These are phyloP conservation scores for Drosophila sordidula DNA, from an alignment of 2,888 invertebrate species.

Conservation along the genomic window DNA sequence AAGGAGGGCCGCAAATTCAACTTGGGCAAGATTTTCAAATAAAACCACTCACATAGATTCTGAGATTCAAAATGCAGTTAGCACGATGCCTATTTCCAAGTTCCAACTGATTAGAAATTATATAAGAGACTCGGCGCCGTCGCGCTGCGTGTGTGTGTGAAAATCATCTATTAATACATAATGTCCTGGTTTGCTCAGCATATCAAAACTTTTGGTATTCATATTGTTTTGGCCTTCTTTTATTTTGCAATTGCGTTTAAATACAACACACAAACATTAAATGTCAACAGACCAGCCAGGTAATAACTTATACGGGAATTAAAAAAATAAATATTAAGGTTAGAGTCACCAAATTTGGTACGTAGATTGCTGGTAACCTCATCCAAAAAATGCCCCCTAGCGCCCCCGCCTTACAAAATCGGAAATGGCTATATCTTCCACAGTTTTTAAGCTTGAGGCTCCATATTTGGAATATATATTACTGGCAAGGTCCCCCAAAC, in stretches of 20 bases:
- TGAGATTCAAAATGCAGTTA: conserved; percentile 60
- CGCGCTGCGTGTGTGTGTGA: conserved; percentile 49
- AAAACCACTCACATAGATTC: conserved; percentile 69
- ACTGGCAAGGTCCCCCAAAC: no score
- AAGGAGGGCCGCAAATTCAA: conserved; percentile 96
- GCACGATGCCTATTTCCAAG: conserved; percentile 62
- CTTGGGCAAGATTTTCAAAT: conserved; percentile 99
- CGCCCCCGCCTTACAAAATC: no score
- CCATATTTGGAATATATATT: no score
- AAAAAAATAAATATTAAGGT: conserved; percentile 50
- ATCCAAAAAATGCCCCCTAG: no score
- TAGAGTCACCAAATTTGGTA: no score
- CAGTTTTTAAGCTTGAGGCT: no score
- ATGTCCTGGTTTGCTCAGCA: conserved; percentile 59
- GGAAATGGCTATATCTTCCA: no score
- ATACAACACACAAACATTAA: conserved; percentile 19
- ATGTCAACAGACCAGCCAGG: conserved; percentile 57
- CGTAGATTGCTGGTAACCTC: no score
- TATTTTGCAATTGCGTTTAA: conserved; percentile 52
- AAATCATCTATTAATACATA: conserved; percentile 38
- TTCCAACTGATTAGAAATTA: conserved; percentile 64
- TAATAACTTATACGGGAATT: conserved; percentile 68
- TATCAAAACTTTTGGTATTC: conserved; percentile 27
- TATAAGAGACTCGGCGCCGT: conserved; percentile 44
- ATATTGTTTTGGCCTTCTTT: conserved; percentile 50